Percentiles rank a stretch among this genome's conserved stretches.
These are phyloP conservation scores for Megaceryle alcyon DNA, from an alignment of 2,797 vertebrate species.

Conservation along the genomic window DNA sequence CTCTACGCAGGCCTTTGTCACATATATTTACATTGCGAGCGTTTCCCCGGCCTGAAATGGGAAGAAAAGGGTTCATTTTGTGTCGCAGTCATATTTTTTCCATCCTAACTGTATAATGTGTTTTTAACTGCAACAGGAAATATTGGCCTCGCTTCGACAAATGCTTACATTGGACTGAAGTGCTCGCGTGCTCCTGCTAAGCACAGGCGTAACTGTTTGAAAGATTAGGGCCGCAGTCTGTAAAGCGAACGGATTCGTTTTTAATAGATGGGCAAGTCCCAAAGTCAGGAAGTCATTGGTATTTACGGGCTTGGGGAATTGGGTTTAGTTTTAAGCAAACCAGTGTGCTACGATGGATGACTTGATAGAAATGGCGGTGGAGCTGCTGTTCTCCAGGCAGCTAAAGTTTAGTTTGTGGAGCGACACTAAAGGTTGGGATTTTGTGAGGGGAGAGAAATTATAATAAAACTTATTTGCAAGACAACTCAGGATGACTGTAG, in stretches of 20 bases:
- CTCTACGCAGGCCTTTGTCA: not conserved
- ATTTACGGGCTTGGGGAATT: not conserved
- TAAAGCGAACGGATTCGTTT: not conserved
- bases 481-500: not conserved
- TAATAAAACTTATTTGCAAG: not conserved
- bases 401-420: not conserved
- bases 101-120: slow-evolving; percentile 19
- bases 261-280: not conserved
- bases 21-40: not conserved
- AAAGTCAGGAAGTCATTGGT: not conserved
- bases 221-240: not conserved
- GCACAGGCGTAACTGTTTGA: not conserved
- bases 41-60: not conserved
- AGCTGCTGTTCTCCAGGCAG: not conserved
- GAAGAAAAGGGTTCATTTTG: slow-evolving; percentile 12
- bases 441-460: not conserved
- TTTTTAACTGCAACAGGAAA: slow-evolving; percentile 60
- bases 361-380: not conserved
- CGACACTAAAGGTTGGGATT: not conserved
- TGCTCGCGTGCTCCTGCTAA: not conserved
- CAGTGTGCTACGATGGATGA: not conserved
- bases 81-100: slow-evolving; percentile 26
- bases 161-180: slow-evolving; percentile 25
- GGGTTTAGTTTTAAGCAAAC: not conserved
- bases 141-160: not conserved